Evolutionary conservation across 2,888 invertebrate species (phyloP).

Genomic region (Drosophila conformis): DNA sequence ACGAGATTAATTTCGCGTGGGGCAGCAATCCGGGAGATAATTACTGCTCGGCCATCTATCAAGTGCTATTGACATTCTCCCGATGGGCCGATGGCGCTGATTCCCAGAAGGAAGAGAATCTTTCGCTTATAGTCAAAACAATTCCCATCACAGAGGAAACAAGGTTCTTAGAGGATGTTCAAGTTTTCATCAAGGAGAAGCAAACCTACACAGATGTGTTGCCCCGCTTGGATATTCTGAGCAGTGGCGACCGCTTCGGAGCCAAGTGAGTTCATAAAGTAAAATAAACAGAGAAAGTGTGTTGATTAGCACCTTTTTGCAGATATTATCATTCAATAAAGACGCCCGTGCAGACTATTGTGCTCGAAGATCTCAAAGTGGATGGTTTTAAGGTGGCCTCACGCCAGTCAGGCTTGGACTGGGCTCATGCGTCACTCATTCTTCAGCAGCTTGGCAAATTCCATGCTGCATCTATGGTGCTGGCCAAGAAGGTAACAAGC

Average conservation of each 20-base stretch:
- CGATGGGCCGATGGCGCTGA: constrained; percentile 40
- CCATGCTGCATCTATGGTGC: constrained; percentile 86
- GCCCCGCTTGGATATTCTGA: constrained; percentile 84
- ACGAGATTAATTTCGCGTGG: constrained; percentile 72
- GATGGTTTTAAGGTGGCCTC: constrained; percentile 86
- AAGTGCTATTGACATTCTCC: constrained; percentile 64
- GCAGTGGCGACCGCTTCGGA: constrained; percentile 75
- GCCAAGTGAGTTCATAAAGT: constrained; percentile 68
- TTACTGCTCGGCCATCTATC: constrained; percentile 83
- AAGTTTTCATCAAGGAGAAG: constrained; percentile 85
- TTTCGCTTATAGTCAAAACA: constrained; percentile 81
- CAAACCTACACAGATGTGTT: constrained; percentile 83
- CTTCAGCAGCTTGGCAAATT: constrained; percentile 86
- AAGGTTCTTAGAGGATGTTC: constrained; percentile 83
- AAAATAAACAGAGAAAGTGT: background rate
- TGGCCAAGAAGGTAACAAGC: constrained; percentile 85
- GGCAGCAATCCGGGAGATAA: constrained; percentile 83
- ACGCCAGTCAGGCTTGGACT: constrained; percentile 86
- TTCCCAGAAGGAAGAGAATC: constrained; percentile 41
- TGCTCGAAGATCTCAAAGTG: constrained; percentile 86
- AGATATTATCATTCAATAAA: constrained; percentile 76
- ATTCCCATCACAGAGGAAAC: constrained; percentile 75
- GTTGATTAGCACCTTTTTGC: background rate
- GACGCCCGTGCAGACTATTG: constrained; percentile 78
- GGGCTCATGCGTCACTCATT: constrained; percentile 85